These are phyloP conservation scores for Pseudopleuronectes americanus DNA, from an alignment of 2,797 vertebrate species.

Conservation along the genomic window DNA sequence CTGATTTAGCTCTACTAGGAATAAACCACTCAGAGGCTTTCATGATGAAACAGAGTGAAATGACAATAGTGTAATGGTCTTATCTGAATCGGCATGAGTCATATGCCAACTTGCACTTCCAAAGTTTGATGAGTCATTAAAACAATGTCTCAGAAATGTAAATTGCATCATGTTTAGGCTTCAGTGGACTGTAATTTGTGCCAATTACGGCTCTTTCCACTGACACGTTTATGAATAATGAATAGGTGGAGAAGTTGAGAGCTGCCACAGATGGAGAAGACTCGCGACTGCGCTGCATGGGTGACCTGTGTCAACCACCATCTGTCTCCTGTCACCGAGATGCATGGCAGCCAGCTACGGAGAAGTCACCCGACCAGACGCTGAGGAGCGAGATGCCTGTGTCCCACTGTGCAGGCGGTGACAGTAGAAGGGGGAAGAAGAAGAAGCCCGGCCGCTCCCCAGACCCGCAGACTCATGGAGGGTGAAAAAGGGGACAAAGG, in stretches of 20 bases:
- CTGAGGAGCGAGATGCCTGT: conserved; percentile 20
- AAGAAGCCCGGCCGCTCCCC: not conserved
- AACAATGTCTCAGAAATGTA: conserved; percentile 46
- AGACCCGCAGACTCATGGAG: not conserved
- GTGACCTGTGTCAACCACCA: conserved; percentile 71
- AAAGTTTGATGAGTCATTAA: conserved; percentile 63
- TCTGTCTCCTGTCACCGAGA: conserved; percentile 70
- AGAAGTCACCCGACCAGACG: conserved; percentile 28
- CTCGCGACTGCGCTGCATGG: conserved; percentile 61
- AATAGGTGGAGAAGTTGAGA: conserved; percentile 56
- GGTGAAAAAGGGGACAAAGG: not conserved
- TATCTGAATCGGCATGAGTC: conserved; percentile 57
- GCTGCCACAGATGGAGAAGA: conserved; percentile 49
- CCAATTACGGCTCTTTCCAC: conserved; percentile 57
- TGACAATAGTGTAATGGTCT: conserved; percentile 60
- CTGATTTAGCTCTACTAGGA: conserved; percentile 33
- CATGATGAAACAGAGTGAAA: conserved; percentile 70
- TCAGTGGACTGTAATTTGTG: conserved; percentile 59
- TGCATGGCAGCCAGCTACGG: conserved; percentile 37
- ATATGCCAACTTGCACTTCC: conserved; percentile 51
- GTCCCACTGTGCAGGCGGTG: not conserved
- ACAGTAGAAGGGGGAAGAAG: not conserved
- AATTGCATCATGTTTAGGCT: conserved; percentile 60
- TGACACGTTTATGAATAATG: conserved; percentile 69
- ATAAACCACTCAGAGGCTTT: conserved; percentile 36